phyloP scores from a whole-genome alignment of 1,140 invertebrate species.

The Latrodectus geometricus region DNA sequence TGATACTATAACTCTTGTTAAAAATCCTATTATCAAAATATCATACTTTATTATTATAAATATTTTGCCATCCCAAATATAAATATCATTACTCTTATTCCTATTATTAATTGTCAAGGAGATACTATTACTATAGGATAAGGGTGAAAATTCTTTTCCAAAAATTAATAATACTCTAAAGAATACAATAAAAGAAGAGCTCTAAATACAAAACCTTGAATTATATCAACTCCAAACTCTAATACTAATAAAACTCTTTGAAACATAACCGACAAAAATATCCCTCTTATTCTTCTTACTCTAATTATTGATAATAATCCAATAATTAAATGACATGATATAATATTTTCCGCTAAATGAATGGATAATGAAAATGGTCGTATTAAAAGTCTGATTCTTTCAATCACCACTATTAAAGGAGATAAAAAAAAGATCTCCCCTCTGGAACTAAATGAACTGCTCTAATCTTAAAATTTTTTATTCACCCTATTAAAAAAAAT shows the following conservation, averaged over 20 bases:
- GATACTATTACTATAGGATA: slow-evolving; percentile 66
- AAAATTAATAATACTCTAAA: slow-evolving; percentile 36
- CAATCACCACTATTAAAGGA: slow-evolving; percentile 70
- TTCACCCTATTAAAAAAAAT: slow-evolving; percentile 72
- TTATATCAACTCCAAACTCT: background rate
- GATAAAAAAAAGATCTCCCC: slow-evolving; percentile 73
- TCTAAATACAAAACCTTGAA: background rate
- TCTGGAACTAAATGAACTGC: slow-evolving; percentile 75
- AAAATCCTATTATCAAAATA: slow-evolving; percentile 70
- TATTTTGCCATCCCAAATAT: slow-evolving; percentile 70
- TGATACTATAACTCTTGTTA: slow-evolving; percentile 71
- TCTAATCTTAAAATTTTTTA: slow-evolving; percentile 71
- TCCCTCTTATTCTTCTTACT: slow-evolving; percentile 55
- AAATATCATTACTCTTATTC: slow-evolving; percentile 69
- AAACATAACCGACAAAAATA: background rate
- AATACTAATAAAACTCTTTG: slow-evolving; percentile 1
- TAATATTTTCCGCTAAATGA: slow-evolving; percentile 78
- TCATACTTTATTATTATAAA: slow-evolving; percentile 70
- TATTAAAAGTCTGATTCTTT: slow-evolving; percentile 71
- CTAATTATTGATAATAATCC: slow-evolving; percentile 71
- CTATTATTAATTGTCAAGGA: slow-evolving; percentile 72
- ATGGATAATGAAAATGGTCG: slow-evolving; percentile 75
- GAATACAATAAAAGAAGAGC: background rate
- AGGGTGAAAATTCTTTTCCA: slow-evolving; percentile 19
- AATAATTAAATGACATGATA: slow-evolving; percentile 76